Evolutionary conservation across 1,140 invertebrate genomes (phyloP).

Genomic region (Kradibia gibbosae): DNA sequence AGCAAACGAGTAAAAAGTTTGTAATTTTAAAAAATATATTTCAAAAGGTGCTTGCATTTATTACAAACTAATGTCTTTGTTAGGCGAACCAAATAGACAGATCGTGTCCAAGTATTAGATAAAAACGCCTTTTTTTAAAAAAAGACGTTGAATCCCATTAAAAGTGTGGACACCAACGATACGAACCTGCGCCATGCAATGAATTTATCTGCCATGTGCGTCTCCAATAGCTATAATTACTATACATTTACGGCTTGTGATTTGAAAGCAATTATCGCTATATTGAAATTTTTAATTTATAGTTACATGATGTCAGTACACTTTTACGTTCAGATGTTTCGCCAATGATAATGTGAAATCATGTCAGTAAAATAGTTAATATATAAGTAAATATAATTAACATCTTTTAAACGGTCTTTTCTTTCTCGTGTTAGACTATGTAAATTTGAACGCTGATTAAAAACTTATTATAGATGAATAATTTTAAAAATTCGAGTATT

Average conservation of each 20-base stretch:
- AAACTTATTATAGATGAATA: background rate
- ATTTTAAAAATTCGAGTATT: too few relatives aligned
- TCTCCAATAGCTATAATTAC: conserved; percentile 14
- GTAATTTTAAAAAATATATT: conserved; percentile 15
- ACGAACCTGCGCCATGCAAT: background rate
- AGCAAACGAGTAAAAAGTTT: conserved; percentile 5
- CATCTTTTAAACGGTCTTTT: background rate
- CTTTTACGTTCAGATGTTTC: background rate
- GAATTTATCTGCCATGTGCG: conserved; percentile 2
- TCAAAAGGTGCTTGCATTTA: background rate
- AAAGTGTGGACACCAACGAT: conserved; percentile 3
- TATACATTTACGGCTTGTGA: background rate
- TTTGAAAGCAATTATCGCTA: background rate
- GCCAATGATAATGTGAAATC: background rate
- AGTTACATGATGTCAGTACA: background rate
- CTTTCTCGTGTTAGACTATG: background rate
- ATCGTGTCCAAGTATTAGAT: background rate
- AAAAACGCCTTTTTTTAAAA: conserved; percentile 17
- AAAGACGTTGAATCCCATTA: conserved; percentile 28
- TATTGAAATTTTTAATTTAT: conserved; percentile 19
- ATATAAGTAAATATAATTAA: background rate
- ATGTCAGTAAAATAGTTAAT: background rate
- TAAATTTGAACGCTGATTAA: background rate
- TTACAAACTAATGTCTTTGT: background rate
- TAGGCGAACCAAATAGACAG: background rate